Evolutionary conservation across 2,113 vertebrate genomes (phyloP).

Genomic region (Amblyopsis rosae): DNA sequence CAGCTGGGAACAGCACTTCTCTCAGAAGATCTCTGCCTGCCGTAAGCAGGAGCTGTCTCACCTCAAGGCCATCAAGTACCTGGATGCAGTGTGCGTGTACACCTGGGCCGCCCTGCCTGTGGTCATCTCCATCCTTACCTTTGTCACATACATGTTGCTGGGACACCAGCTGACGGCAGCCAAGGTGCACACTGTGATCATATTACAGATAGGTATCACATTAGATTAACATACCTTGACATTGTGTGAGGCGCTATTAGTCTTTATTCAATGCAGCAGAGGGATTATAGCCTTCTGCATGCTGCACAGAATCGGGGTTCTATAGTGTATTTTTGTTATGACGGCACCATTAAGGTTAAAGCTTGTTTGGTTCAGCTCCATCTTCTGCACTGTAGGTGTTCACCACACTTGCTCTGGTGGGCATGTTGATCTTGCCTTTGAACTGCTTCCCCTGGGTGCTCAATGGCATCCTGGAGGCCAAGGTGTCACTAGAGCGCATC

Average conservation of each 20-base stretch:
- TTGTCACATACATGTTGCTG: conserved; percentile 88
- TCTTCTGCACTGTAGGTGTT: conserved; percentile 83
- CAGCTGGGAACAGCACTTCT: conserved; percentile 88
- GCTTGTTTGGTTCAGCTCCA: neutral
- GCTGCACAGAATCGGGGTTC: too few relatives aligned
- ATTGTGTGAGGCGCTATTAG: too few relatives aligned
- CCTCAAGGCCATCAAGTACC: conserved; percentile 82
- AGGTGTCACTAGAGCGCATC: conserved; percentile 92
- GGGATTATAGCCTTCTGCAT: too few relatives aligned
- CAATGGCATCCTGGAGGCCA: conserved; percentile 89
- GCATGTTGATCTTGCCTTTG: conserved; percentile 92
- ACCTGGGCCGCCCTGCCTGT: conserved; percentile 94
- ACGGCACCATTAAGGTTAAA: neutral
- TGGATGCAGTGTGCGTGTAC: conserved; percentile 94
- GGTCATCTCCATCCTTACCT: conserved; percentile 90
- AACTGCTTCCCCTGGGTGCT: conserved; percentile 95
- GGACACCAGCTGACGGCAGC: conserved; percentile 92
- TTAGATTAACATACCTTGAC: too few relatives aligned
- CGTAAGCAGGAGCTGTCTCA: conserved; percentile 82
- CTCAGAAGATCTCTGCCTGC: conserved; percentile 73
- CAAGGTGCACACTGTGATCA: conserved; percentile 76
- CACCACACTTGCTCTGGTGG: conserved; percentile 90
- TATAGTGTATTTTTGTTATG: too few relatives aligned
- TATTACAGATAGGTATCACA: neutral
- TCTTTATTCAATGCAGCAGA: too few relatives aligned